Conservation (phyloP, 2,797 vertebrate genomes). For the Sarcoramphus papa region DNA sequence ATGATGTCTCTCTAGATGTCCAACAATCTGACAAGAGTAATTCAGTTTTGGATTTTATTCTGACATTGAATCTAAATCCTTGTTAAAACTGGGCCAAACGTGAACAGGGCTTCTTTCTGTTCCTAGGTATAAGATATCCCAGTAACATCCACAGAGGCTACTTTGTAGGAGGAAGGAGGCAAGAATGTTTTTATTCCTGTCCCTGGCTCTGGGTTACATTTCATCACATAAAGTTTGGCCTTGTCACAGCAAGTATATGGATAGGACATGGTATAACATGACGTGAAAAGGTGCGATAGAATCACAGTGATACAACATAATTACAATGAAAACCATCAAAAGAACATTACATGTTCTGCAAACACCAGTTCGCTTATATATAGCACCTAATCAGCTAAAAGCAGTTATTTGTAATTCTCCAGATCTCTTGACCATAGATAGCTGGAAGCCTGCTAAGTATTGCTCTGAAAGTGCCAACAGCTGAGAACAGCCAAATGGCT, state of each 20-base stretch:
- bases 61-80: background rate
- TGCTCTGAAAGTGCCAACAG: background rate
- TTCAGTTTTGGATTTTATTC: background rate
- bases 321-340: background rate
- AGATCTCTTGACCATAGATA: background rate
- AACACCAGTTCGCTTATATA: background rate
- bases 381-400: background rate
- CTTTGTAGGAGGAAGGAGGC: background rate
- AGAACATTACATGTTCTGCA: background rate
- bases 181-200: background rate
- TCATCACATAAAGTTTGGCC: background rate
- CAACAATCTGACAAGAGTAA: background rate
- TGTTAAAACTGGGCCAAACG: background rate
- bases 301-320: background rate
- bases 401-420: background rate
- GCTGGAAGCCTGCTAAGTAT: background rate
- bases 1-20: background rate
- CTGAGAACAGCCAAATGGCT: background rate
- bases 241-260: background rate
- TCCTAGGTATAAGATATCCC: background rate
- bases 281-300: background rate
- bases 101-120: background rate
- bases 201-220: background rate
- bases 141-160: background rate
- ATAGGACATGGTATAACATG: background rate